Evolutionary conservation across 2,797 vertebrate genomes (phyloP).

Genomic region (Phaenicophaeus curvirostris): DNA sequence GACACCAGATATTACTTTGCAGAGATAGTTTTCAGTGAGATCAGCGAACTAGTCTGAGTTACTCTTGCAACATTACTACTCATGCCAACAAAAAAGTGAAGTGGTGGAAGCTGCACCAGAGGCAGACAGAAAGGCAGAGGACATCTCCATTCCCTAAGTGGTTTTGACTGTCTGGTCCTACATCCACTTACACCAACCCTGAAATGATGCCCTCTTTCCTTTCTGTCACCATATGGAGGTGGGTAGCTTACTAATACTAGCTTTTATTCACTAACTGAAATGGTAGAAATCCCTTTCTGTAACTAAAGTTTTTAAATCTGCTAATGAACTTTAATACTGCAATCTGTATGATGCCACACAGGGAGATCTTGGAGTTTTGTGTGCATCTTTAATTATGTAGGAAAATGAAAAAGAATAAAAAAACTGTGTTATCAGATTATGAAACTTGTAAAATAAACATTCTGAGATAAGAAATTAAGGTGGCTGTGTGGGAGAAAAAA

Average conservation of each 20-base stretch:
- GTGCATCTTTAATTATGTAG: not conserved
- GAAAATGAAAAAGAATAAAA: not conserved
- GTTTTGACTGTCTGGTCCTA: not conserved
- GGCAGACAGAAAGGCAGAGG: not conserved
- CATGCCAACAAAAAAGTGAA: not conserved
- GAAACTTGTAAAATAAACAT: not conserved
- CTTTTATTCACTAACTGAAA: not conserved
- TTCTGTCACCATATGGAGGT: not conserved
- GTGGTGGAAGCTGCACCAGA: not conserved
- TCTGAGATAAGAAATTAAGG: not conserved
- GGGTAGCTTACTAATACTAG: not conserved
- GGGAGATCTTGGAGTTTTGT: not conserved
- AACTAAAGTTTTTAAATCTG: not conserved
- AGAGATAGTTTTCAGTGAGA: not conserved
- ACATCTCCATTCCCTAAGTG: not conserved
- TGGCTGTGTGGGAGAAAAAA: not conserved
- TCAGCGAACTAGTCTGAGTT: not conserved
- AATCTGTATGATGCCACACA: not conserved
- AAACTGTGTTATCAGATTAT: not conserved
- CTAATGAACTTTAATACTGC: not conserved
- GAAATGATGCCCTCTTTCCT: not conserved
- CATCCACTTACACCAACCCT: not conserved
- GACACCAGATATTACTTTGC: not conserved
- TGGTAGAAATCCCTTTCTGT: not conserved
- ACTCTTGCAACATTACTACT: not conserved